A percentile compares a stretch with the other conserved stretches of the same genome.
These are phyloP conservation scores for Muscicapa comitata DNA, from an alignment of 2,797 vertebrate genomes.

Conservation along the genomic window DNA sequence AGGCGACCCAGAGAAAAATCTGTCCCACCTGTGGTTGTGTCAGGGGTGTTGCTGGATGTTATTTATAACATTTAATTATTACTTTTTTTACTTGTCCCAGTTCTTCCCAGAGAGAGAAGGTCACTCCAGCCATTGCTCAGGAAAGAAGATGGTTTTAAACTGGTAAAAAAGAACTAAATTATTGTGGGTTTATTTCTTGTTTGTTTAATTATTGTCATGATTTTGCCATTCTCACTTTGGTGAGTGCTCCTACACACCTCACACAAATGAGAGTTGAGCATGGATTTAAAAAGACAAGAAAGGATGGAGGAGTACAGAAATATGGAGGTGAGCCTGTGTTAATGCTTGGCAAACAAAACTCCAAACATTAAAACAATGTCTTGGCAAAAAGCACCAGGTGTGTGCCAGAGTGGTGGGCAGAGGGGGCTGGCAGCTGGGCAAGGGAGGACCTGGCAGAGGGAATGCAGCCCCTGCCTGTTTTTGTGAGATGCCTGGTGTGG, in stretches of 20 bases:
- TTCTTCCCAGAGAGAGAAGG: neutral
- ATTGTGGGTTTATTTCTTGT: neutral
- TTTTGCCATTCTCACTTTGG: neutral
- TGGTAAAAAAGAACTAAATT: neutral
- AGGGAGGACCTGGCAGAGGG: neutral
- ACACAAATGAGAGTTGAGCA: neutral
- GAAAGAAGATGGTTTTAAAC: neutral
- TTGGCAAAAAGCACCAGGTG: neutral
- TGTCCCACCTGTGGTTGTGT: neutral
- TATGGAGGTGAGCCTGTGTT: neutral
- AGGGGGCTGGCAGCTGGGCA: neutral
- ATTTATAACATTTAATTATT: conserved; percentile 18
- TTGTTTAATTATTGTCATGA: neutral
- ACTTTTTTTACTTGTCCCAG: neutral
- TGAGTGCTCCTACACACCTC: neutral
- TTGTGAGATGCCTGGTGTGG: neutral
- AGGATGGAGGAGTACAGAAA: neutral
- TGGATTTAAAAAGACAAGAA: neutral
- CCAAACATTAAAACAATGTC: neutral
- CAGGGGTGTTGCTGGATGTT: neutral
- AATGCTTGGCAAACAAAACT: neutral
- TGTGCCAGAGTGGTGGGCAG: neutral
- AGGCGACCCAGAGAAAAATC: neutral
- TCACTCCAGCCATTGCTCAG: neutral
- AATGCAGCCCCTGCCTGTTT: neutral